Conservation (phyloP, 2,888 invertebrate genomes). For the Trilocha varians region DNA sequence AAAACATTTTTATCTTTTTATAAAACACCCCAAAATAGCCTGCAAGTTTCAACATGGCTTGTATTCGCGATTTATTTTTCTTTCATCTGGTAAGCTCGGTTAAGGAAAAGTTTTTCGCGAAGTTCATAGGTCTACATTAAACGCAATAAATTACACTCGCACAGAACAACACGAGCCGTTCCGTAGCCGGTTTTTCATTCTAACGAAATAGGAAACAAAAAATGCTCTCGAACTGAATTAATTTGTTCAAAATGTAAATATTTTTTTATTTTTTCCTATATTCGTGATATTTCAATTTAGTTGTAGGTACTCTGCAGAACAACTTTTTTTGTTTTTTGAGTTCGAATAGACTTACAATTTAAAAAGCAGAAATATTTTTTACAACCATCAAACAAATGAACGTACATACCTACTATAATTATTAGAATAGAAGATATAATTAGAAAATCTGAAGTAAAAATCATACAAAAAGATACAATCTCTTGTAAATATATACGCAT, state of each 20-base stretch:
- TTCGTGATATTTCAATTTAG: not conserved
- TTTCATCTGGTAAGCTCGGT: slow-evolving; percentile 8
- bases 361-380: no score
- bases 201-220: slow-evolving; percentile 23
- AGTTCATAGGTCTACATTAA: slow-evolving; percentile 27
- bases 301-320: no score
- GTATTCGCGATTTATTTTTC: not conserved
- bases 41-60: not conserved
- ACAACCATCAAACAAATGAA: no score
- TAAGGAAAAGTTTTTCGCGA: slow-evolving; percentile 21
- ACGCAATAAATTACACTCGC: slow-evolving; percentile 46
- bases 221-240: slow-evolving; percentile 13
- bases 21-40: not conserved
- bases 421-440: no score
- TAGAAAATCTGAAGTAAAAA: no score
- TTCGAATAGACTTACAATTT: no score
- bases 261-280: not conserved
- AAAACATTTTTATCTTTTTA: no score
- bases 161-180: slow-evolving; percentile 34
- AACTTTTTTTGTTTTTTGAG: no score
- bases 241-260: not conserved
- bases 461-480: no score
- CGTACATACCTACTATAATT: no score
- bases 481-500: no score
- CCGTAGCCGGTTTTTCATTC: slow-evolving; percentile 21